phyloP scores from a whole-genome alignment of 2,888 invertebrate genomes.

The Argyresthia goedartella region DNA sequence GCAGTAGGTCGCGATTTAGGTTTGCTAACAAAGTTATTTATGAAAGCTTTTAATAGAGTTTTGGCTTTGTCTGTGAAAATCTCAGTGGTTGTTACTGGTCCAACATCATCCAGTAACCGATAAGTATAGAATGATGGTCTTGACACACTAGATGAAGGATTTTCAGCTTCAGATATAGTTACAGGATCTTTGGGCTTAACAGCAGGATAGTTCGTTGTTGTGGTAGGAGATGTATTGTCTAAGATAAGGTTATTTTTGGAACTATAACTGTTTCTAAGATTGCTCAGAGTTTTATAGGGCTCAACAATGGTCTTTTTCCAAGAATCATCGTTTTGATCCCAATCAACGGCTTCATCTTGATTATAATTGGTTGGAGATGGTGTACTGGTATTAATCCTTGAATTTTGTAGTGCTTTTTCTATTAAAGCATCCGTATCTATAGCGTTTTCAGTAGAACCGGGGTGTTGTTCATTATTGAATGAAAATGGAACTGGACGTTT shows the following conservation, averaged over 20 bases:
- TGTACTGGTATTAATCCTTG: slow-evolving; percentile 13
- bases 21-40: slow-evolving; percentile 35
- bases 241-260: slow-evolving; percentile 19
- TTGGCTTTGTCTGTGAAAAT: slow-evolving; percentile 47
- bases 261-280: slow-evolving; percentile 32
- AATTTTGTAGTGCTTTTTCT: slow-evolving; percentile 28
- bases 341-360: slow-evolving; percentile 18
- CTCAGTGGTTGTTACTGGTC: slow-evolving; percentile 53
- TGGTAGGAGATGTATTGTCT: slow-evolving; percentile 27
- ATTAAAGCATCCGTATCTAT: slow-evolving; percentile 30
- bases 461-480: slow-evolving; percentile 19
- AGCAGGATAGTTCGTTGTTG: slow-evolving; percentile 22
- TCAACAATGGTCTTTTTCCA: slow-evolving; percentile 59
- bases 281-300: slow-evolving; percentile 64
- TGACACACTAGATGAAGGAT: slow-evolving; percentile 22
- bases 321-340: slow-evolving; percentile 16
- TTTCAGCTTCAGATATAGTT: slow-evolving; percentile 18
- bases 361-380: slow-evolving; percentile 13
- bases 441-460: slow-evolving; percentile 33
- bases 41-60: slow-evolving; percentile 50
- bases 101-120: slow-evolving; percentile 40
- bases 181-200: slow-evolving; percentile 20
- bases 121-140: slow-evolving; percentile 53
- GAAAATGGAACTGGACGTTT: slow-evolving; percentile 40
- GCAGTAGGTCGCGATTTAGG: slow-evolving; percentile 22